These are phyloP conservation scores for Parnassius apollo DNA, from an alignment of 2,888 invertebrate genomes.

Conservation along the genomic window DNA sequence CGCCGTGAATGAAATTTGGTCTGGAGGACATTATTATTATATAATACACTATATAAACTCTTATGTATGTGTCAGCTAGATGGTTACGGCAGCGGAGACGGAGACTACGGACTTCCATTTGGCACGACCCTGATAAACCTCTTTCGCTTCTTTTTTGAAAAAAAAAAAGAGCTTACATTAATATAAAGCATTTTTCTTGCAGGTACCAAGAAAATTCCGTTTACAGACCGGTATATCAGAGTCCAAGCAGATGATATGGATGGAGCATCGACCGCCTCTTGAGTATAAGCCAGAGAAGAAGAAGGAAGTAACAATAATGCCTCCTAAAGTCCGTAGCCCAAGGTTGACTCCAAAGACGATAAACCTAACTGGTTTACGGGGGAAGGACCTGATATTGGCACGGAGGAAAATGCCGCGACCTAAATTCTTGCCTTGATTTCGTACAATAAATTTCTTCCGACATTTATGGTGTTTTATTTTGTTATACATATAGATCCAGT, in stretches of 20 bases:
- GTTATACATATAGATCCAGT: too few species aligned
- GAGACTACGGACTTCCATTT: too few species aligned
- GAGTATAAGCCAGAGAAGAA: conserved; percentile 15
- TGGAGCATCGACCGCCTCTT: conserved; percentile 32
- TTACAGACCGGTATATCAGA: conserved; percentile 42
- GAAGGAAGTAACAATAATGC: neutral
- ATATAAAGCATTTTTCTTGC: neutral
- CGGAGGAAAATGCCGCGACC: conserved; percentile 48
- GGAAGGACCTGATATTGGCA: conserved; percentile 51
- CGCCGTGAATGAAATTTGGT: too few species aligned
- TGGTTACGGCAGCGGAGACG: too few species aligned
- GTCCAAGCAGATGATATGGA: conserved; percentile 56
- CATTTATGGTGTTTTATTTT: neutral
- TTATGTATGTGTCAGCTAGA: too few species aligned
- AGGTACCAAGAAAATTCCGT: conserved; percentile 55
- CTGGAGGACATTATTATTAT: too few species aligned
- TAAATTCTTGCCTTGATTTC: conserved; percentile 46
- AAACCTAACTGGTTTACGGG: conserved; percentile 41
- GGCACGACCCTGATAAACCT: too few species aligned
- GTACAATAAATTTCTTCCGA: neutral
- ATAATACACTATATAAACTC: too few species aligned
- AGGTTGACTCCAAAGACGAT: conserved; percentile 36
- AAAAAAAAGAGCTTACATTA: too few species aligned
- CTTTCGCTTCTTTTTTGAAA: too few species aligned
- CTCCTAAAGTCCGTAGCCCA: neutral